Conservation (phyloP, 2,888 invertebrate species). For the Tetramorium bicarinatum region DNA sequence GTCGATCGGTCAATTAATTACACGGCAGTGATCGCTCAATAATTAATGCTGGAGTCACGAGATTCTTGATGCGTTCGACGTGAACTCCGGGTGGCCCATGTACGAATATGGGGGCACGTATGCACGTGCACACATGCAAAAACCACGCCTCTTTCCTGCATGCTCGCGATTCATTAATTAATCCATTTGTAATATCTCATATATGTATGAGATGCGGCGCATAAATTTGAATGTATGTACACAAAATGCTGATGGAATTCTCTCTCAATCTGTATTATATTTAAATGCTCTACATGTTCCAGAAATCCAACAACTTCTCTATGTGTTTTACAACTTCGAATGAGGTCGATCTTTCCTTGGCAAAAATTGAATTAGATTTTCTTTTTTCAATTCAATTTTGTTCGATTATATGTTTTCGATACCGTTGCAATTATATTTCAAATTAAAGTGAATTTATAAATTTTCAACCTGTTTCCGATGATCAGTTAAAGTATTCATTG, state of each 20-base stretch:
- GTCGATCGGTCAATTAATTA: conserved; percentile 70
- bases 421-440: not conserved
- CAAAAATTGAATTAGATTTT: not conserved
- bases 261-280: not conserved
- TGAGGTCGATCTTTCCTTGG: not conserved
- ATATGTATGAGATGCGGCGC: conserved; percentile 1
- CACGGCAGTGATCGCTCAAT: conserved; percentile 62
- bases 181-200: conserved; percentile 40
- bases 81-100: conserved; percentile 63
- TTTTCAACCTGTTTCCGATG: not conserved
- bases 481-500: conserved; percentile 9
- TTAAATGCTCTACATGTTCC: not conserved
- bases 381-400: not conserved
- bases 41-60: conserved; percentile 61
- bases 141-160: conserved; percentile 42
- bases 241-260: not conserved
- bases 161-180: conserved; percentile 48
- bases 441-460: not conserved
- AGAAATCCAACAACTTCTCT: not conserved
- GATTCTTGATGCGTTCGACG: conserved; percentile 57
- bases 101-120: not conserved
- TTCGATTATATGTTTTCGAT: not conserved
- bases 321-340: not conserved
- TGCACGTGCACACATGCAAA: conserved; percentile 10
- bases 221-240: not conserved